Conservation (phyloP, 2,113 vertebrate species). For the Sclerurus mexicanus region DNA sequence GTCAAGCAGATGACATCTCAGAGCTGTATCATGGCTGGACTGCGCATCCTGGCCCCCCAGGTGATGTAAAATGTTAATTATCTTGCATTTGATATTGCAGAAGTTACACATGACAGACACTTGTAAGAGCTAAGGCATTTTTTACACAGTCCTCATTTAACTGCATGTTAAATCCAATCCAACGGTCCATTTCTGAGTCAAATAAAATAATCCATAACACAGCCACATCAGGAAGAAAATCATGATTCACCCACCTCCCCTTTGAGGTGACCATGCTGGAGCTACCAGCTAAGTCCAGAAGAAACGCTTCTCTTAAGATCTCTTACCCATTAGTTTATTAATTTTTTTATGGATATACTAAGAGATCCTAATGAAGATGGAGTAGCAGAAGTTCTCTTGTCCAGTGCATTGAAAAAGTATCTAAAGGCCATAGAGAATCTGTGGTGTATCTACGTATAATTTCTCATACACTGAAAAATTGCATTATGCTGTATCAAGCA, state of each 20-base stretch:
- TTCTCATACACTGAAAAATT: not conserved
- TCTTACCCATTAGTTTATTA: not conserved
- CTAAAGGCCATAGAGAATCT: not conserved
- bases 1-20: not conserved
- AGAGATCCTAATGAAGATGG: not conserved
- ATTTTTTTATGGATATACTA: not conserved
- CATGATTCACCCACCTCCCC: not conserved
- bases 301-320: not conserved
- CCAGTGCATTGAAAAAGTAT: not conserved
- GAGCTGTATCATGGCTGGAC: not conserved
- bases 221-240: constrained; percentile 13
- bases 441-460: not conserved
- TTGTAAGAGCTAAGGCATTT: not conserved
- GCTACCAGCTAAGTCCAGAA: not conserved
- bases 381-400: not conserved
- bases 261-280: not conserved
- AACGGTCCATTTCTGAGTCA: not conserved
- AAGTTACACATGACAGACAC: not conserved
- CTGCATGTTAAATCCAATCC: not conserved
- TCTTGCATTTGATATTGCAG: not conserved
- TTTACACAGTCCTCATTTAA: not conserved
- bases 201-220: constrained; percentile 17
- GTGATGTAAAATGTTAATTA: not conserved
- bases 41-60: fast-evolving
- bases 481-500: not conserved